phyloP scores from a whole-genome alignment of 1,140 invertebrate genomes.

The Odontomachus brunneus region DNA sequence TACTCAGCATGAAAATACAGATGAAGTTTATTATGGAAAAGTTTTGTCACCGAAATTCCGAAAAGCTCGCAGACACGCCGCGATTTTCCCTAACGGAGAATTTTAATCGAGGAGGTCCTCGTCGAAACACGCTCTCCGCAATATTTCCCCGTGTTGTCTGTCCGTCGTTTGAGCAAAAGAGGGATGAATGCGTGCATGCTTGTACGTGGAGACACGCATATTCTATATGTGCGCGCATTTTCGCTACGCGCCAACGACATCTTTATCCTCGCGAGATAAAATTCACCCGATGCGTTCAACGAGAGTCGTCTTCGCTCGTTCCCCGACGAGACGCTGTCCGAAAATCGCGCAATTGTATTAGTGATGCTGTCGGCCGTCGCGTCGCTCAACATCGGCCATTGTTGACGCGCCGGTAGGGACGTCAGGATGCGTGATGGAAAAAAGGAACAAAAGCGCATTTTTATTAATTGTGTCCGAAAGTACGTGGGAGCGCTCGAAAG shows the following conservation, averaged over 20 bases:
- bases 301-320: constrained; percentile 7
- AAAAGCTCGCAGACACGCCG: too few relatives aligned
- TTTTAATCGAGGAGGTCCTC: too few relatives aligned
- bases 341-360: constrained; percentile 36
- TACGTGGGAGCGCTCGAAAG: background rate
- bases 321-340: constrained; percentile 10
- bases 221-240: background rate
- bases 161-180: too few relatives aligned
- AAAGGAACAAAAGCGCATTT: constrained; percentile 55
- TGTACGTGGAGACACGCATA: too few relatives aligned
- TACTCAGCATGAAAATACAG: too few relatives aligned
- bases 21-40: too few relatives aligned
- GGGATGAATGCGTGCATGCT: too few relatives aligned
- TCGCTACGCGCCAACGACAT: background rate
- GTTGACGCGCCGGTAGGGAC: constrained; percentile 13
- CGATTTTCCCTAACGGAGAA: too few relatives aligned
- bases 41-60: too few relatives aligned
- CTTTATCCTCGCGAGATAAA: constrained; percentile 17
- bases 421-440: constrained; percentile 12
- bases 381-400: constrained; percentile 47
- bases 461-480: constrained; percentile 70
- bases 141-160: too few relatives aligned
- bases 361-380: constrained; percentile 11
- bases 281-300: constrained; percentile 11
- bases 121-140: too few relatives aligned